A percentile compares a stretch with the other conserved stretches of the same genome.
Evolutionary conservation across 2,888 invertebrate species (phyloP).

Genomic region (Drosophila quinaria): DNA sequence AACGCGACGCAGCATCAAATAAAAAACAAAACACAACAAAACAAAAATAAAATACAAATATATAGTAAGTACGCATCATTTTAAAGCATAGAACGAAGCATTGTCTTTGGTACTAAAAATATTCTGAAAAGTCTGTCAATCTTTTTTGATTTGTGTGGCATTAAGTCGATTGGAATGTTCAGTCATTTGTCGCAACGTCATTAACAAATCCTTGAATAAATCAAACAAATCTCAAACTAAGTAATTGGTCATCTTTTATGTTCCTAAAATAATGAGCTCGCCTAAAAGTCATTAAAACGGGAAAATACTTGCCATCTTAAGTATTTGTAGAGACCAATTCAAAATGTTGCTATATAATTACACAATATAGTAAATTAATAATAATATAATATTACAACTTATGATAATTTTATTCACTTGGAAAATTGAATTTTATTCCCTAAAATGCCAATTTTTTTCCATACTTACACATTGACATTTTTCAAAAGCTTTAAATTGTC

Average conservation of each 20-base stretch:
- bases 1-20: slow-evolving; percentile 15
- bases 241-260: background rate
- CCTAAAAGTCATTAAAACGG: too few relatives aligned
- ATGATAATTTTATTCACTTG: too few relatives aligned
- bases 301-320: too few relatives aligned
- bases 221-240: background rate
- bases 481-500: too few relatives aligned
- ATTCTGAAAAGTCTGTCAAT: slow-evolving; percentile 28
- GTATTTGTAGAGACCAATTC: too few relatives aligned
- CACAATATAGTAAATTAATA: too few relatives aligned
- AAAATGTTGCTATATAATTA: too few relatives aligned
- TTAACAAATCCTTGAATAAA: background rate
- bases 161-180: slow-evolving; percentile 14
- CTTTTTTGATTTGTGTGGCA: slow-evolving; percentile 60
- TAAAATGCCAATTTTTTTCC: too few relatives aligned
- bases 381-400: too few relatives aligned
- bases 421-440: too few relatives aligned
- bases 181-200: slow-evolving; percentile 6
- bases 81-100: background rate
- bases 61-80: slow-evolving; percentile 22
- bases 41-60: background rate
- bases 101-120: slow-evolving; percentile 2
- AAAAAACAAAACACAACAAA: background rate
- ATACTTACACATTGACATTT: too few relatives aligned
- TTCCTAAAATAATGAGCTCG: background rate